Conservation (phyloP, 1,140 invertebrate species). For the Drosophila ercepeae region DNA sequence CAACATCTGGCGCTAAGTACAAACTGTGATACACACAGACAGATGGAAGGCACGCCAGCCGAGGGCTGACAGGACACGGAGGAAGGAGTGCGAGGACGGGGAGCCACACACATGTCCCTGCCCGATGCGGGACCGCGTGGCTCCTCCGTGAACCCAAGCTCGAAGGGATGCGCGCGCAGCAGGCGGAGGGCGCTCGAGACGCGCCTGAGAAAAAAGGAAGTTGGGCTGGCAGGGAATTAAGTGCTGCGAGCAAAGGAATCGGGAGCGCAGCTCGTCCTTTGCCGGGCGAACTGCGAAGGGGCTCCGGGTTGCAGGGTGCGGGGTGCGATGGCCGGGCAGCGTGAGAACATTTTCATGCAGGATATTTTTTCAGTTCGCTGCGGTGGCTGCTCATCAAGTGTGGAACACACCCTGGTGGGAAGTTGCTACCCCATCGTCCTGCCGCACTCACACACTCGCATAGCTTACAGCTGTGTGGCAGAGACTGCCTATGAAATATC, state of each 20-base stretch:
- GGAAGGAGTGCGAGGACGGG: constrained; percentile 14
- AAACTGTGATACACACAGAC: constrained; percentile 76
- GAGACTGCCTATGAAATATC: constrained; percentile 69
- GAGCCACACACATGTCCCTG: constrained; percentile 32
- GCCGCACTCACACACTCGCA: constrained; percentile 13
- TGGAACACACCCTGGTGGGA: constrained; percentile 80
- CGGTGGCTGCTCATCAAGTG: constrained; percentile 69
- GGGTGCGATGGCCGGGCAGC: constrained; percentile 54
- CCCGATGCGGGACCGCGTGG: constrained; percentile 42
- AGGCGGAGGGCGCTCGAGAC: constrained; percentile 37
- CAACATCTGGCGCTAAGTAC: constrained; percentile 81
- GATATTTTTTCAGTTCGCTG: constrained; percentile 66
- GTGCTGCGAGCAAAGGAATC: constrained; percentile 37
- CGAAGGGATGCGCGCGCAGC: constrained; percentile 71
- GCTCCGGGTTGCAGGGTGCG: constrained; percentile 7
- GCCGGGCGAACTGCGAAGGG: constrained; percentile 31
- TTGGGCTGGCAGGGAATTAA: constrained; percentile 57
- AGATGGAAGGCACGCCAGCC: constrained; percentile 22
- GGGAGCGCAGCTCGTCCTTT: constrained; percentile 30
- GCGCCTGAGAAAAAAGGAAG: constrained; percentile 65
- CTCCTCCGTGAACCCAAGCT: constrained; percentile 59
- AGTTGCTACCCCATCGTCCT: constrained; percentile 72
- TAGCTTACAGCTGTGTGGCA: constrained; percentile 19
- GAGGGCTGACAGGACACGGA: neutral
- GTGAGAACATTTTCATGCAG: constrained; percentile 81